A percentile compares a stretch with the other conserved stretches of the same genome.
phyloP scores from a whole-genome alignment of 2,113 vertebrate genomes.

The Pycnonotus jocosus region DNA sequence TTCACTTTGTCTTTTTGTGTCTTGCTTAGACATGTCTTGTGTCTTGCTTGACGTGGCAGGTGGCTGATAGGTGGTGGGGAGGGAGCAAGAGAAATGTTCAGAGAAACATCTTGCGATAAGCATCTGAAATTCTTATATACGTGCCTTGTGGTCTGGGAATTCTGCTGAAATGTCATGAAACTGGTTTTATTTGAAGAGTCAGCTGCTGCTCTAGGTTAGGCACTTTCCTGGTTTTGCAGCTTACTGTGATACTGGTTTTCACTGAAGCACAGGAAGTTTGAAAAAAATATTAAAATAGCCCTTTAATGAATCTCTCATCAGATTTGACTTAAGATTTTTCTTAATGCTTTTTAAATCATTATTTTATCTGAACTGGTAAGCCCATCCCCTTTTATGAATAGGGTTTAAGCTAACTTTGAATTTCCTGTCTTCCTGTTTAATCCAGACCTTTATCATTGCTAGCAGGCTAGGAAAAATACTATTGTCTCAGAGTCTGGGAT shows the following conservation, averaged over 20 bases:
- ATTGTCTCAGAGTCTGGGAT: slow-evolving; percentile 49
- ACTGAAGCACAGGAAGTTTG: neutral
- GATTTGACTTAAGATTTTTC: neutral
- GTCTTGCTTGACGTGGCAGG: neutral
- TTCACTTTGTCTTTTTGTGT: neutral
- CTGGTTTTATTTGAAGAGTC: neutral
- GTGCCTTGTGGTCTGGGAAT: neutral
- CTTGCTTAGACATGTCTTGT: neutral
- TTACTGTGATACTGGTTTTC: neutral
- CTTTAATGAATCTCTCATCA: neutral
- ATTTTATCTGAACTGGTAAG: slow-evolving; percentile 41
- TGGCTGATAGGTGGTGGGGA: neutral
- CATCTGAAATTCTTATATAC: neutral
- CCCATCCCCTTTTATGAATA: slow-evolving; percentile 49
- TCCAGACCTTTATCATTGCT: slow-evolving; percentile 53
- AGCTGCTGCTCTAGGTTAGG: neutral
- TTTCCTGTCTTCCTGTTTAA: slow-evolving; percentile 69
- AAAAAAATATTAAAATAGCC: neutral
- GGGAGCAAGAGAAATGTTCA: neutral
- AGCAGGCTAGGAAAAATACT: slow-evolving; percentile 49
- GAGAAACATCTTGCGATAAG: neutral
- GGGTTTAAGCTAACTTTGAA: slow-evolving; percentile 51
- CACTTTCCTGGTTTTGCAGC: neutral
- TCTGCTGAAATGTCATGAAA: neutral
- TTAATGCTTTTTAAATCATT: neutral